phyloP scores from a whole-genome alignment of 30 jellyfish, hydroid and myxozoan genomes.

The Turritopsis rubra region DNA sequence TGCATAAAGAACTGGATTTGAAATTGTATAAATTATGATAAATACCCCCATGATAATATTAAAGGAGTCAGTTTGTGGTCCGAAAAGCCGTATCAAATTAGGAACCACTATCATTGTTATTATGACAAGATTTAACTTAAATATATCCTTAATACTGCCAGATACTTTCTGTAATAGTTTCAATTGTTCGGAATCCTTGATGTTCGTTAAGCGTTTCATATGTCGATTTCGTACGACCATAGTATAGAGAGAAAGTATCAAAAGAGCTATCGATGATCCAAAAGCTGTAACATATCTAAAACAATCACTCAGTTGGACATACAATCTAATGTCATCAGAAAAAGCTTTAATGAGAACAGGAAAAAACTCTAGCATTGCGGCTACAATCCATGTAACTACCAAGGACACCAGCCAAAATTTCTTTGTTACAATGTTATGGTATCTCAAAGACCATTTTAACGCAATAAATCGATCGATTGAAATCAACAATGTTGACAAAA shows the following conservation, averaged over 20 bases:
- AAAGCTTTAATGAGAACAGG: not conserved
- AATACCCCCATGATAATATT: not conserved
- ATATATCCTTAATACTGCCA: not conserved
- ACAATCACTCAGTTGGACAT: not conserved
- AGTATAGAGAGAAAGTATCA: not conserved
- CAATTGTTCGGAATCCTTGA: not conserved
- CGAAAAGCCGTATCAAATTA: not conserved
- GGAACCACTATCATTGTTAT: not conserved
- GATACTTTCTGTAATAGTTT: not conserved
- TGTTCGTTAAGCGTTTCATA: not conserved
- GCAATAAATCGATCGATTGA: not conserved
- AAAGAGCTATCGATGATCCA: not conserved
- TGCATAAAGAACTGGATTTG: not conserved
- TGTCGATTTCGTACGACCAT: not conserved
- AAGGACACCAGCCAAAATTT: not conserved
- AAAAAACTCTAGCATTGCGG: not conserved
- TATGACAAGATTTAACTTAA: not conserved
- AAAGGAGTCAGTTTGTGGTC: not conserved
- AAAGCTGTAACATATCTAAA: not conserved
- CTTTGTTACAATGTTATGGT: not conserved
- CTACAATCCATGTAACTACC: not conserved
- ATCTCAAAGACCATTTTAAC: not conserved
- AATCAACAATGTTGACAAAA: not conserved
- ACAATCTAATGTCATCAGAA: not conserved
- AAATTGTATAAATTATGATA: not conserved